Evolutionary conservation across 2,888 invertebrate genomes (phyloP).

Genomic region (Isotomurus palustris): DNA sequence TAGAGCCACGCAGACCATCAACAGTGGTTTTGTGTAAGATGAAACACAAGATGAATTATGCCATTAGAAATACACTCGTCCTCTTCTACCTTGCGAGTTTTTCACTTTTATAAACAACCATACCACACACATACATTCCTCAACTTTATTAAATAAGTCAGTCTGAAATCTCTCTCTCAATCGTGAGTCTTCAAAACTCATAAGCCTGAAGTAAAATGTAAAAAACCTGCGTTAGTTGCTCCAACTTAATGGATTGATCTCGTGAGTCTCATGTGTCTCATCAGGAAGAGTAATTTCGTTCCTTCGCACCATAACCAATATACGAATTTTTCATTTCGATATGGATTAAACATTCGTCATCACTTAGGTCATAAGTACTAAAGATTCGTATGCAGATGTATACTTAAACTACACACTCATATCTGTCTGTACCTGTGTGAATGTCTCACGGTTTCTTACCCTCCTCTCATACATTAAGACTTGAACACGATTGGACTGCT

Average conservation of each 20-base stretch:
- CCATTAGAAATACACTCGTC: neutral
- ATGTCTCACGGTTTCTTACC: neutral
- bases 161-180: too few species aligned
- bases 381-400: too few species aligned
- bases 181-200: neutral
- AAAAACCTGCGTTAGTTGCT: neutral
- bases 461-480: neutral
- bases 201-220: neutral
- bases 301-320: too few species aligned
- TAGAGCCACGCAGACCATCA: neutral
- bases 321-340: too few species aligned
- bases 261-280: neutral
- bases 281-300: too few species aligned
- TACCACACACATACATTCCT: conserved; percentile 1
- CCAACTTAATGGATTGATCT: neutral
- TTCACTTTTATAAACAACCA: neutral
- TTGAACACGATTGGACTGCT: neutral
- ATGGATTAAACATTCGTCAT: too few species aligned
- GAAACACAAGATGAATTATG: neutral
- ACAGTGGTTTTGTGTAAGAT: too few species aligned
- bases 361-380: too few species aligned
- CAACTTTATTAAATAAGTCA: neutral
- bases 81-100: neutral
- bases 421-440: too few species aligned
- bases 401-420: neutral